Evolutionary conservation across 1,140 invertebrate species (phyloP), one percentile per base, ranked within the genome.

Genomic region (Euwallacea fornicatus): DNA sequence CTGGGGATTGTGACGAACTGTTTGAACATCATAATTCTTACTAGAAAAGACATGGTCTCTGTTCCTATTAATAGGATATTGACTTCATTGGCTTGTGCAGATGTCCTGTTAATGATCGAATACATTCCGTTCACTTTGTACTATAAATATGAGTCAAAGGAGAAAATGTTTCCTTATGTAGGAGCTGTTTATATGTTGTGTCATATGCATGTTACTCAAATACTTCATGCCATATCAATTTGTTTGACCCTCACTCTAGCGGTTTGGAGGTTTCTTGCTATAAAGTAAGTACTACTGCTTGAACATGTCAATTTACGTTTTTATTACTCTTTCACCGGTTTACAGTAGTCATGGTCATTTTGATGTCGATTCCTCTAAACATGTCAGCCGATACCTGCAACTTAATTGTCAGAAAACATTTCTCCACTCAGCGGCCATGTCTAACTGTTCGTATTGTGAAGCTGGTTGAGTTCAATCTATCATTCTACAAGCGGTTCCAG

Each of bases 1-100:
- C 93, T 97, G 75, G 95, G 96, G 16, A 91, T 91, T 47, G 83
- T 96, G 63, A 91, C 94, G n/a, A 98, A 98, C 79, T 83, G 93
- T 10, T 82, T 97, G 44, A 98, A 96, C 79, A 91, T 98, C 46
- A 88, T 92, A 2, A 93, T 98, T 0, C 81, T 98, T 33, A 96
- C 95, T 0, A 84, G 93, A 43, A 91, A 91, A 73, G 90, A 94
- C 71, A 90, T 96, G 86, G 86, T 88, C 4, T 83, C 87, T 47
- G 89, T 91, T 0, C 91, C 94, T 0, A 94, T 95, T 62, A 96
- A 96, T 79, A 85, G 89, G 64, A 92, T 96, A 44, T 85, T 96
- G 0, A 88, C 92, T 67, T 88, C 88, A 73, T 83, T 96, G 42
- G 94, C 94, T 0, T 88, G 93, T 0, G 89, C 91, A 6, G 93